Percentiles rank a stretch among this genome's conserved stretches.
phyloP scores from a whole-genome alignment of 1,140 invertebrate genomes.

The Papilio helenus region DNA sequence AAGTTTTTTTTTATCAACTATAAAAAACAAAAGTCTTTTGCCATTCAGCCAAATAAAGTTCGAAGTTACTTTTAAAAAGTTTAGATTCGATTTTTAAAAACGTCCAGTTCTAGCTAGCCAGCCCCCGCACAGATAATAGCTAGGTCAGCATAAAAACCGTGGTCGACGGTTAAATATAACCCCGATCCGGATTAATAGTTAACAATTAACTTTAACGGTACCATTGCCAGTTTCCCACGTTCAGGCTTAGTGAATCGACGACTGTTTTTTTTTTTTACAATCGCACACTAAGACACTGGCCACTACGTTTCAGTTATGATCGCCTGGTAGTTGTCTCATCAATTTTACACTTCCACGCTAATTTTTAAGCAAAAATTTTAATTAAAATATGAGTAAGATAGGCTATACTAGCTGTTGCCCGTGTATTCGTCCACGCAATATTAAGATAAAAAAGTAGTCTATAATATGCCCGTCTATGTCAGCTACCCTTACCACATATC shows the following conservation, averaged over 20 bases:
- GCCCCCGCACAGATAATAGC: slow-evolving; percentile 16
- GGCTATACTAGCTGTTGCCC: too few relatives aligned
- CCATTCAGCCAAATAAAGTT: background rate
- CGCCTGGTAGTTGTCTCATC: background rate
- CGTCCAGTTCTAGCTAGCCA: background rate
- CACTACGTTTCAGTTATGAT: background rate
- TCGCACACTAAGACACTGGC: background rate
- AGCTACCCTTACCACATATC: too few relatives aligned
- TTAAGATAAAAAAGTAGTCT: too few relatives aligned
- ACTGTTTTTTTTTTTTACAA: slow-evolving; percentile 15
- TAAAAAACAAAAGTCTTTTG: background rate
- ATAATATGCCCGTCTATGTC: too few relatives aligned
- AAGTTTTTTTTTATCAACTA: background rate
- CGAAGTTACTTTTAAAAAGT: background rate
- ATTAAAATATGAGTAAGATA: too few relatives aligned
- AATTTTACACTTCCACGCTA: background rate
- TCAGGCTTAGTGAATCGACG: background rate
- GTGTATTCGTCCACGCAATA: too few relatives aligned
- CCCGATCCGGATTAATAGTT: slow-evolving; percentile 31
- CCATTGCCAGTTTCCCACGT: slow-evolving; percentile 24
- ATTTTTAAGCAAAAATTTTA: background rate
- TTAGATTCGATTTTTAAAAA: background rate
- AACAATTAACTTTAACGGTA: slow-evolving; percentile 33
- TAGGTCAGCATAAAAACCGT: slow-evolving; percentile 19
- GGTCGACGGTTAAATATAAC: slow-evolving; percentile 32